These are phyloP conservation scores for Drosophila anomelani DNA, from an alignment of 2,888 invertebrate species.

Conservation along the genomic window DNA sequence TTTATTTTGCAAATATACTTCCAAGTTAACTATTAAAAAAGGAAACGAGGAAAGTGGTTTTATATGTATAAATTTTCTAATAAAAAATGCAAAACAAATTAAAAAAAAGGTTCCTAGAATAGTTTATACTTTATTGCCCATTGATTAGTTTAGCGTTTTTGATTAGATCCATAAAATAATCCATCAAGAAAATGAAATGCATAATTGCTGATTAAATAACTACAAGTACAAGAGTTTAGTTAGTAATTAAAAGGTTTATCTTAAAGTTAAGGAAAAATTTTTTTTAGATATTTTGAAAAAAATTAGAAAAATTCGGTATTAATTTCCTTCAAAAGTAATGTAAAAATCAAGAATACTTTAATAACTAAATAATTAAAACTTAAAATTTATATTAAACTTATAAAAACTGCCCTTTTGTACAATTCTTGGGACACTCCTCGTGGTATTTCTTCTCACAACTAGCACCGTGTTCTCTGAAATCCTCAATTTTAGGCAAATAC, in stretches of 20 bases:
- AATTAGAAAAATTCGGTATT: fast-evolving
- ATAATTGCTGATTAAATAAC: not conserved
- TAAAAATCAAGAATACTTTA: not conserved
- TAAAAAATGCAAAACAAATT: not conserved
- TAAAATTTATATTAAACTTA: not conserved
- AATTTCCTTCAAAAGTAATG: not conserved
- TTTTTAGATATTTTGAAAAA: no score
- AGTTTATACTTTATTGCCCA: not conserved
- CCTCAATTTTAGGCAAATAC: slow-evolving; percentile 87
- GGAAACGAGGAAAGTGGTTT: no score
- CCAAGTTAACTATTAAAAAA: not conserved
- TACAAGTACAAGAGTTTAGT: not conserved
- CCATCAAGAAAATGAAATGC: not conserved
- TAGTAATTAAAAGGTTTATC: not conserved
- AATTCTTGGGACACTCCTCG: slow-evolving; percentile 80
- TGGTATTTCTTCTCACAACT: slow-evolving; percentile 88
- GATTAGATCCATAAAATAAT: not conserved
- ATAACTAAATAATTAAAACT: not conserved
- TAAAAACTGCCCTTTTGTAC: slow-evolving; percentile 21
- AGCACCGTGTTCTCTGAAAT: slow-evolving; percentile 87
- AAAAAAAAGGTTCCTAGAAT: not conserved
- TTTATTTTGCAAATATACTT: not conserved
- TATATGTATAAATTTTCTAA: not conserved
- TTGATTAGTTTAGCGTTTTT: not conserved
- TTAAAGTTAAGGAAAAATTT: no score